A percentile compares a stretch with the other conserved stretches of the same genome.
Conservation (phyloP, 2,888 invertebrate species). For the Adelognathus sp. region DNA sequence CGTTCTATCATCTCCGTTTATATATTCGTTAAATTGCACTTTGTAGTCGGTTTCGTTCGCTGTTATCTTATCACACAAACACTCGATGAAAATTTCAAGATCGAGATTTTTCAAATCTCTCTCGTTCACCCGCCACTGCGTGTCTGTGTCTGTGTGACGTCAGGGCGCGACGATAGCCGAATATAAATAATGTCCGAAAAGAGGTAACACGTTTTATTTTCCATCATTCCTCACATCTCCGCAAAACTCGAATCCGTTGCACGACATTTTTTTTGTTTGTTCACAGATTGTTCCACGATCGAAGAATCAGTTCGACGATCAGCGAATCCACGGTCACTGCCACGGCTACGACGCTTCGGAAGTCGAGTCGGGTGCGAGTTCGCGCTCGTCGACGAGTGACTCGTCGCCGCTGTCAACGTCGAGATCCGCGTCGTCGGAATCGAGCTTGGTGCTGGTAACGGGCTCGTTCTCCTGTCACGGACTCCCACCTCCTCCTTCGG, state of each 20-base stretch:
- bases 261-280: background rate
- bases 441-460: constrained; percentile 73
- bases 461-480: constrained; percentile 80
- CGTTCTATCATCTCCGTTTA: constrained; percentile 20
- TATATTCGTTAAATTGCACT: constrained; percentile 63
- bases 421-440: constrained; percentile 65
- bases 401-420: constrained; percentile 64
- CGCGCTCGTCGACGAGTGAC: constrained; percentile 56
- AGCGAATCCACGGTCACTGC: background rate
- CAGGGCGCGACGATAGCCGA: background rate
- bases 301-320: too few relatives aligned
- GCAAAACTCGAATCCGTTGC: too few relatives aligned
- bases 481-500: constrained; percentile 76
- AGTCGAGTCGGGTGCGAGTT: constrained; percentile 77
- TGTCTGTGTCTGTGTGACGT: too few relatives aligned
- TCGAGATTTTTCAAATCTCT: constrained; percentile 34
- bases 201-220: background rate
- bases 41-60: constrained; percentile 55
- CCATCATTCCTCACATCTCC: too few relatives aligned
- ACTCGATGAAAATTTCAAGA: background rate
- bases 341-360: constrained; percentile 79
- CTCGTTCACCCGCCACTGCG: background rate
- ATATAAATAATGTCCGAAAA: background rate
- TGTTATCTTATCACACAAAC: constrained; percentile 2
- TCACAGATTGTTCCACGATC: background rate